A percentile compares a stretch with the other conserved stretches of the same genome.
Evolutionary conservation across 2,797 vertebrate species (phyloP).

Genomic region (Trematomus bernacchii): DNA sequence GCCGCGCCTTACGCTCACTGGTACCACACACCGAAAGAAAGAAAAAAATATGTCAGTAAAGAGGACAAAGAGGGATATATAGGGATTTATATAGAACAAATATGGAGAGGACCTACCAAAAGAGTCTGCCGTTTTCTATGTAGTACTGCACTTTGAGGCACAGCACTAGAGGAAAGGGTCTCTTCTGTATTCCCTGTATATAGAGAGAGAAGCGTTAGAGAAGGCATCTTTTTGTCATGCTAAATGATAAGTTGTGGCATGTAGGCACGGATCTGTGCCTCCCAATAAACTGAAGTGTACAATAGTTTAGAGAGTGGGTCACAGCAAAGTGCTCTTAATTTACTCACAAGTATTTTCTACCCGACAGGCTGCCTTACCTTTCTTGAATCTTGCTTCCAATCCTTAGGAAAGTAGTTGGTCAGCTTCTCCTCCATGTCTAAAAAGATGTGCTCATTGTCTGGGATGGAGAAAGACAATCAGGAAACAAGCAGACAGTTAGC

Average conservation of each 20-base stretch:
- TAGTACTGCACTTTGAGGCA: constrained; percentile 93
- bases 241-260: constrained; percentile 31
- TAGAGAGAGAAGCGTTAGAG: constrained; percentile 28
- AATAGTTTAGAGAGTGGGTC: constrained; percentile 2
- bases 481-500: constrained; percentile 66
- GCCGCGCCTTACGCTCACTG: constrained; percentile 89
- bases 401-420: constrained; percentile 91
- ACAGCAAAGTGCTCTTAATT: constrained; percentile 5
- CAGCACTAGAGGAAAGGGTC: constrained; percentile 85
- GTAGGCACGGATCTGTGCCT: constrained; percentile 31
- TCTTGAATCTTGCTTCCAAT: constrained; percentile 87
- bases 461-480: constrained; percentile 54
- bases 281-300: constrained; percentile 21
- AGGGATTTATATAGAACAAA: not conserved
- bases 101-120: constrained; percentile 83
- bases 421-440: constrained; percentile 93
- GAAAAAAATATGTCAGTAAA: constrained; percentile 9
- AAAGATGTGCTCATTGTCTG: constrained; percentile 94
- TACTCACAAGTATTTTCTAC: not conserved
- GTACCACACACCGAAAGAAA: constrained; percentile 28
- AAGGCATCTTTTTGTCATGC: constrained; percentile 38
- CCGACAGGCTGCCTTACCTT: constrained; percentile 77
- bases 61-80: constrained; percentile 14
- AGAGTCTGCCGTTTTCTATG: constrained; percentile 90
- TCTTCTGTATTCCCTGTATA: constrained; percentile 83